Base-by-base conservation (phyloP, 2,797 vertebrate species). In the Rhyacichthys aspro region DNA sequence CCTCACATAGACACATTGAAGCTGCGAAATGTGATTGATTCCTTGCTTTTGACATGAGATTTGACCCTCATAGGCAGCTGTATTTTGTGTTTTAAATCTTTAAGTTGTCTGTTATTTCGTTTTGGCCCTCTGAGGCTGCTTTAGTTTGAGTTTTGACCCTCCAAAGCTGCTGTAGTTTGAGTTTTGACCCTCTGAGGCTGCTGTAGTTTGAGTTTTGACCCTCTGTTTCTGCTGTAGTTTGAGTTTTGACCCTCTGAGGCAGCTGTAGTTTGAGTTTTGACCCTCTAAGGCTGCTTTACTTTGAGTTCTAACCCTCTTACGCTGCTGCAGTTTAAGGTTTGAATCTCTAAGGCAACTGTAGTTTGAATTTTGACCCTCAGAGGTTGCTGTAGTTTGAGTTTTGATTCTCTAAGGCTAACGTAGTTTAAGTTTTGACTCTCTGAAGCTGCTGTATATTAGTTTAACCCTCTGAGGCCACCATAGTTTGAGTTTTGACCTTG, bases 371-470 rank as follows among this genome's bases (percentile, higher is more conserved):
- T 41, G 12, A 41, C 12, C 23, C 23, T 28, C 23, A 28, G 23
- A 28, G 3, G 23, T 28, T 28, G 3, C 23, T 28, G 23, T 28
- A 2, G 23, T 28, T 28, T 28, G 7, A 28, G 7, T 6, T 28
- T 28, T 28, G 23, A 38, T 66, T 70, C 43, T 62, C 39, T 38
- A 32, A n/a, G n/a, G n/a, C n/a, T n/a, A n/a, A n/a, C n/a, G n/a
- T n/a, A n/a, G n/a, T n/a, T n/a, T n/a, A n/a, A n/a, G 37, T 41
- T 41, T 6, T 41, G 14, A 41, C 14, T 12, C 39, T n/a, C 11
- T 14, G 12, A 12, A 6, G 12, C 39, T 14, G 14, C 12, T 41
- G n/a, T n/a, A n/a, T n/a, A n/a, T 3, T 41, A 41, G 12, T 41
- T 41, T 41, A 3, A 14, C 12, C 23, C 23, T 28, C 23, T 5